These are phyloP conservation scores for Spodoptera picta DNA, from an alignment of 2,888 invertebrate species.

Conservation along the genomic window DNA sequence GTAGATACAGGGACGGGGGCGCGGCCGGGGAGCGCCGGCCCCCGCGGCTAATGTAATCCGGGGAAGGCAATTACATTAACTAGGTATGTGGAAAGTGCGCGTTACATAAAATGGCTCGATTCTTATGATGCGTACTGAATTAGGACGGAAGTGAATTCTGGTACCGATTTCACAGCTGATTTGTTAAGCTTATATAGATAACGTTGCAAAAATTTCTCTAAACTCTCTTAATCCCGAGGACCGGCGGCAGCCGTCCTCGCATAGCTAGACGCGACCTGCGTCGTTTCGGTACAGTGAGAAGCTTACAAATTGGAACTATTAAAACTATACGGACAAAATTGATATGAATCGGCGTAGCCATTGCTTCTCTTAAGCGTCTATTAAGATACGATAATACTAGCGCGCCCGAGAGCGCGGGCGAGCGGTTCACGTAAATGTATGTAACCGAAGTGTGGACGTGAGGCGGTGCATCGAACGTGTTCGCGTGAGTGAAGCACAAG, in stretches of 20 bases:
- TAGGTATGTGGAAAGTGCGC: conserved; percentile 82
- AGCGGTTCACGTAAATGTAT: conserved; percentile 70
- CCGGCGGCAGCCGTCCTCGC: conserved; percentile 73
- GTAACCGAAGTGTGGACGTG: conserved; percentile 58
- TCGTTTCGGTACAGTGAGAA: conserved; percentile 83
- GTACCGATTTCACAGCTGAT: conserved; percentile 88
- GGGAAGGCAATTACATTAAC: conserved; percentile 86
- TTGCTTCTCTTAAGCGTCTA: conserved; percentile 85
- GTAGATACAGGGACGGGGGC: conserved; percentile 39
- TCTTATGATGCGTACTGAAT: conserved; percentile 88
- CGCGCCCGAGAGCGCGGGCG: conserved; percentile 75
- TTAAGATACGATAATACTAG: conserved; percentile 84
- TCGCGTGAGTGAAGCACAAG: conserved; percentile 65
- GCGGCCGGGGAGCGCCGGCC: conserved; percentile 61
- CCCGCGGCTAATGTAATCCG: conserved; percentile 80
- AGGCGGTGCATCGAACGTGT: conserved; percentile 52
- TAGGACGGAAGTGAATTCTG: conserved; percentile 89
- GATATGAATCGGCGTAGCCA: conserved; percentile 88
- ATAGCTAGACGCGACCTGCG: conserved; percentile 74
- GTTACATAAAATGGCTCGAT: conserved; percentile 89
- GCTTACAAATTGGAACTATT: conserved; percentile 87
- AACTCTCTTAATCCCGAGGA: conserved; percentile 78
- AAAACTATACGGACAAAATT: conserved; percentile 88
- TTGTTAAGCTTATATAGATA: conserved; percentile 87
- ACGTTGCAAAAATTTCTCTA: conserved; percentile 85